Conservation (phyloP, 2,888 invertebrate genomes). For the Ligdia adustata region DNA sequence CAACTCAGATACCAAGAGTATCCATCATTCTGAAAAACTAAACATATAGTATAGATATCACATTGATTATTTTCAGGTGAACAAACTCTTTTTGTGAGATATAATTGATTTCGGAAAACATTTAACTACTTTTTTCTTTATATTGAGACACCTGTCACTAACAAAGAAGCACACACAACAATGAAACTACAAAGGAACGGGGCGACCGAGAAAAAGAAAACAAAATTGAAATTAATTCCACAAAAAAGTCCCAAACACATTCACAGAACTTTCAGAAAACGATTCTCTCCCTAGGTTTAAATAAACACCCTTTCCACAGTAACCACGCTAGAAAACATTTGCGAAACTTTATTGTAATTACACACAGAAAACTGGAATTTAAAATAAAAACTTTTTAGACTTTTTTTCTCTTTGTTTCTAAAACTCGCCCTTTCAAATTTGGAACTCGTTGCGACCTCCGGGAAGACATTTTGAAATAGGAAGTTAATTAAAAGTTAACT, state of each 20-base stretch:
- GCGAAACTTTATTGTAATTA: conserved; percentile 36
- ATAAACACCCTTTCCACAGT: conserved; percentile 30
- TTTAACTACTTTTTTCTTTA: too few relatives aligned
- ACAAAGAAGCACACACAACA: too few relatives aligned
- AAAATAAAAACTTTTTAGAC: conserved; percentile 21
- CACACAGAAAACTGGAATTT: conserved; percentile 29
- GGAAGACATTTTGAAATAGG: conserved; percentile 34
- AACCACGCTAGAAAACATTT: conserved; percentile 30
- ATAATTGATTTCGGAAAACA: too few relatives aligned
- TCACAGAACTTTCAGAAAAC: conserved; percentile 1
- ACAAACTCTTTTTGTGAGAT: too few relatives aligned
- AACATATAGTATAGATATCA: too few relatives aligned
- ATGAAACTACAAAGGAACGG: too few relatives aligned
- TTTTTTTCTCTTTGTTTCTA: conserved; percentile 35
- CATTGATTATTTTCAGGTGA: too few relatives aligned
- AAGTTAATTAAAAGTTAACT: conserved; percentile 39
- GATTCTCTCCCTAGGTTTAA: conserved; percentile 25
- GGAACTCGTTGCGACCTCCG: conserved; percentile 21
- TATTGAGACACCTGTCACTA: too few relatives aligned
- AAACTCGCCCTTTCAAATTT: conserved; percentile 27
- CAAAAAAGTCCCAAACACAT: conserved; percentile 5
- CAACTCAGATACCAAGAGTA: too few relatives aligned
- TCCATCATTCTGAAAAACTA: too few relatives aligned
- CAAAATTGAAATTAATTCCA: not conserved
- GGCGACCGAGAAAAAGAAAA: not conserved